Evolutionary conservation across 2,797 vertebrate genomes (phyloP), one percentile per base, ranked within the genome.

Genomic region (Cirrhinus mrigala): DNA sequence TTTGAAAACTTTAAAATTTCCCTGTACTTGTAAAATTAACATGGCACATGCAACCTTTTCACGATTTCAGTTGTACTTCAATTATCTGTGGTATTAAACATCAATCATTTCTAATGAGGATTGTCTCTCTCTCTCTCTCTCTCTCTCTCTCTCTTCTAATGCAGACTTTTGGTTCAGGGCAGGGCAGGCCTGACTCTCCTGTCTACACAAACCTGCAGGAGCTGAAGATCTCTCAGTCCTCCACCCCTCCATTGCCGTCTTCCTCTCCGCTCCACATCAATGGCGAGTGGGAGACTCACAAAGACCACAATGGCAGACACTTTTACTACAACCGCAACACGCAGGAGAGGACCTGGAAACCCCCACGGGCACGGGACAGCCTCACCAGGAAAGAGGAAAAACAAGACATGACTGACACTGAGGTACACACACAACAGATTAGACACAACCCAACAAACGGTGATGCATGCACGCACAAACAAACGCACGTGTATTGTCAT

Each of bases 181-280:
- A 94, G 92, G 96, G 95, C 87, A 95, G 96, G 84, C 95, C 97
- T 6, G 96, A 97, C 93, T 99, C 97, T 15, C 98, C 98, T 2
- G 97, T 99, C 84, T 99, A 99, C 93, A 96, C 97, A 91, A 99
- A 99, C 93, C 95, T 99, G 69, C 97, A 99, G 94, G 98, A 99
- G 93, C 93, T 99, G 94, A 99, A 99, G 96, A 97, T 99, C 93
- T 97, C 97, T 58, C 97, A 97, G 92, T 97, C 97, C 92, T 95
- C 94, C 89, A 91, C 95, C 64, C 98, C 98, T 0, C 97, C 98
- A 0, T 81, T 96, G 80, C 98, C 98, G 33, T 95, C 94, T n/a
- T 93, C 92, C 91, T 95, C 97, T 76, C 97, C 98, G 0, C 90
- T 98, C 82, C 96, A 97, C 92, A 92, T 96, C 87, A 95, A 95